Percentiles rank a stretch among this genome's conserved stretches.
Evolutionary conservation across 2,113 vertebrate genomes (phyloP).

Genomic region (Nycticryphes semicollaris): DNA sequence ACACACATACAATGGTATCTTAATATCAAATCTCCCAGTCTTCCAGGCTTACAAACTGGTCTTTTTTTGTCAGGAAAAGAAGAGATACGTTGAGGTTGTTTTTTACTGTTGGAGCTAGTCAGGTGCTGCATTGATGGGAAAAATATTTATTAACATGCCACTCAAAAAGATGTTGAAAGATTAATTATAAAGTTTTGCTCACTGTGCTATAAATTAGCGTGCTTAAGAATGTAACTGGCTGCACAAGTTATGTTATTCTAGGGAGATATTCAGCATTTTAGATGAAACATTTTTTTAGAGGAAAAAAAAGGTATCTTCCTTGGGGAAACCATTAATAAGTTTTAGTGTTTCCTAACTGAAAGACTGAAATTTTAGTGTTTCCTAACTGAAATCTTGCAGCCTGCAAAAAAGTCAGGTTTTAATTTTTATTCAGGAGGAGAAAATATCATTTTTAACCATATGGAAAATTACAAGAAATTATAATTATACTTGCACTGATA

Average conservation of each 20-base stretch:
- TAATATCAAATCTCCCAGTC: neutral
- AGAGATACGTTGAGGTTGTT: neutral
- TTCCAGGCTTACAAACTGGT: neutral
- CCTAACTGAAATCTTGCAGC: neutral
- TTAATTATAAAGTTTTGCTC: neutral
- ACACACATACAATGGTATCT: accelerated
- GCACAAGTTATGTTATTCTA: neutral
- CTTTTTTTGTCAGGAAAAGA: neutral
- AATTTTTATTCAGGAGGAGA: neutral
- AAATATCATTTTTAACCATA: neutral
- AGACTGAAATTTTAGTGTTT: neutral
- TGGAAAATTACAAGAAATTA: neutral
- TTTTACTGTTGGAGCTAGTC: neutral
- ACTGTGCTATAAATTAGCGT: neutral
- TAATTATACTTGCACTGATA: neutral
- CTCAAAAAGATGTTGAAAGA: neutral
- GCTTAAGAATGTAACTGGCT: neutral
- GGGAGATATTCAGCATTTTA: neutral
- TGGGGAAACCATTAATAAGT: neutral
- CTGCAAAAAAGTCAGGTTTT: neutral
- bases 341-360: neutral
- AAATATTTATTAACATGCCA: neutral
- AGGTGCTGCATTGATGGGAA: neutral
- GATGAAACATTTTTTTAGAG: neutral
- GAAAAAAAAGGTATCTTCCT: neutral